A percentile compares a stretch with the other conserved stretches of the same genome.
Conservation (phyloP, 2,888 invertebrate species). For the Tetragonisca angustula region DNA sequence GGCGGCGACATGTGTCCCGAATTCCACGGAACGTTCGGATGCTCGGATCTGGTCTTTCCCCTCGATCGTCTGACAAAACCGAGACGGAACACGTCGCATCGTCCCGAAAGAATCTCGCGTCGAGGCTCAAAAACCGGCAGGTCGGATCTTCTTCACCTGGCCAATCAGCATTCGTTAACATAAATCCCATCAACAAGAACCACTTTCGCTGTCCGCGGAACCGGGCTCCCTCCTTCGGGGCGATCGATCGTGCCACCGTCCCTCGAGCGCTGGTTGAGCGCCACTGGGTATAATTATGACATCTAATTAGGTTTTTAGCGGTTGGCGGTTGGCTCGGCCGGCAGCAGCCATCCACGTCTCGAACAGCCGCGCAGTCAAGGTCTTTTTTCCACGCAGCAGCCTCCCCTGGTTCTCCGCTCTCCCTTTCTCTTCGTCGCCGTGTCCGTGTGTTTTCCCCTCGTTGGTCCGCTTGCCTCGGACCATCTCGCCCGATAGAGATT, state of each 20-base stretch:
- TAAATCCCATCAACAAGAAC: not conserved
- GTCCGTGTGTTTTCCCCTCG: not conserved
- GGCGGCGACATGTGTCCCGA: not conserved
- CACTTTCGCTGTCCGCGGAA: not conserved
- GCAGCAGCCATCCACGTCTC: conserved; percentile 72
- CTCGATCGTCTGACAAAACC: not conserved
- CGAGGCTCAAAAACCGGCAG: not conserved
- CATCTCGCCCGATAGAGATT: conserved; percentile 72
- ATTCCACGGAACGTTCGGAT: not conserved
- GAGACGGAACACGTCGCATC: not conserved
- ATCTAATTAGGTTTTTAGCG: conserved; percentile 83
- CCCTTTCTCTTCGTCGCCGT: no score
- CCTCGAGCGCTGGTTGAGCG: conserved; percentile 69
- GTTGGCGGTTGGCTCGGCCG: conserved; percentile 75
- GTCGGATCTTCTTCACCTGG: not conserved
- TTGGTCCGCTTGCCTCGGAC: conserved; percentile 22
- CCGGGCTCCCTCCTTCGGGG: not conserved
- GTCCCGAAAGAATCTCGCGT: not conserved
- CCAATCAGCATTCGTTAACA: conserved; percentile 14
- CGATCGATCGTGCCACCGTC: no score
- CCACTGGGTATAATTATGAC: conserved; percentile 83
- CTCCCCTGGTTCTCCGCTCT: conserved; percentile 67
- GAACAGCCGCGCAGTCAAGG: conserved; percentile 70
- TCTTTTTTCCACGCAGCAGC: conserved; percentile 71
- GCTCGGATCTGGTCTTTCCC: not conserved